These are phyloP conservation scores for Silurus meridionalis DNA, from an alignment of 2,113 vertebrate genomes.

Conservation along the genomic window DNA sequence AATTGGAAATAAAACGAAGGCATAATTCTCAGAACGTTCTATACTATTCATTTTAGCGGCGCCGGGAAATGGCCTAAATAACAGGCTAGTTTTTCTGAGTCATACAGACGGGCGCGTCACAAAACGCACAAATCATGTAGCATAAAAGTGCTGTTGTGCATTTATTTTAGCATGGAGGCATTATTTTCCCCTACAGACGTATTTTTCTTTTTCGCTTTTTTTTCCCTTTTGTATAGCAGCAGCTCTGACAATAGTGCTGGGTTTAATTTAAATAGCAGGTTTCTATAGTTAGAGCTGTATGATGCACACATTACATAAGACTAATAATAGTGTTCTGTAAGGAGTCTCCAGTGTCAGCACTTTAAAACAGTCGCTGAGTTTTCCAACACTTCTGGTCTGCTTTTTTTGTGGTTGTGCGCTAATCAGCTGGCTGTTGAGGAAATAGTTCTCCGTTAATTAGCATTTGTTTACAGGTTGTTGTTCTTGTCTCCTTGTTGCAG, in stretches of 20 bases:
- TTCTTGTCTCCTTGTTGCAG: too few relatives aligned
- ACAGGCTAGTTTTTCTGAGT: neutral
- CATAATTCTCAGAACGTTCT: neutral
- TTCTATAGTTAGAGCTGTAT: neutral
- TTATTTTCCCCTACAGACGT: neutral
- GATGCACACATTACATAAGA: too few relatives aligned
- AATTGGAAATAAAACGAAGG: conserved; percentile 19
- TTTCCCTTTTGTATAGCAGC: neutral
- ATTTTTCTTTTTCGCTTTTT: too few relatives aligned
- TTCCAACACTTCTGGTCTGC: neutral
- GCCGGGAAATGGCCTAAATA: neutral
- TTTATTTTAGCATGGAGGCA: neutral
- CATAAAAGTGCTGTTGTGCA: neutral
- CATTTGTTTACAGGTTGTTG: too few relatives aligned
- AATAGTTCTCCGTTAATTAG: too few relatives aligned
- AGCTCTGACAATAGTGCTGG: neutral
- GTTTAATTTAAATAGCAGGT: neutral
- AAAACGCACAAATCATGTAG: neutral
- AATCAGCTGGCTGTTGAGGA: too few relatives aligned
- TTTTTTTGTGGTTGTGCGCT: neutral
- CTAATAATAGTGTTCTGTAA: too few relatives aligned
- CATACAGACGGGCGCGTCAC: neutral
- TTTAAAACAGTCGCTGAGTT: neutral
- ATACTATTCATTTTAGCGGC: neutral
- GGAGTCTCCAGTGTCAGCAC: too few relatives aligned